A percentile compares a stretch with the other conserved stretches of the same genome.
Evolutionary conservation across 2,113 vertebrate genomes (phyloP).

Genomic region (Cavia aperea): DNA sequence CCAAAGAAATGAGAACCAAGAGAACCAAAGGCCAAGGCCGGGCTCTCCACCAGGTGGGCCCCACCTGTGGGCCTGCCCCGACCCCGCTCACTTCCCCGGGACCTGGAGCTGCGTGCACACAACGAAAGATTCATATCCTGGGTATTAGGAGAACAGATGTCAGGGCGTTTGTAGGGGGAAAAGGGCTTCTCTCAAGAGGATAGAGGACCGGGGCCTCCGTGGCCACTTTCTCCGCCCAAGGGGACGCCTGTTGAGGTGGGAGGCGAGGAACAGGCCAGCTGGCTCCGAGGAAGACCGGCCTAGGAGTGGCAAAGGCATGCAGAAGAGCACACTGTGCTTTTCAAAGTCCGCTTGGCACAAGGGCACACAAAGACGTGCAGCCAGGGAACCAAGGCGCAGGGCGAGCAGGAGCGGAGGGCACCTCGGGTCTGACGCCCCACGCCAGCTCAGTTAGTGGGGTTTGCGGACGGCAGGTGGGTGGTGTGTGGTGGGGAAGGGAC

Average conservation of each 20-base stretch:
- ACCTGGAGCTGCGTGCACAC: not conserved
- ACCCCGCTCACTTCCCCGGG: not conserved
- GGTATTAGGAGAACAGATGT: not conserved
- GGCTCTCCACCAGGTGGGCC: not conserved
- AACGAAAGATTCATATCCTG: not conserved
- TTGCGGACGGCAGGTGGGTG: not conserved
- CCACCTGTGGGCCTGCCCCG: not conserved
- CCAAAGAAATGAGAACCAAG: not conserved
- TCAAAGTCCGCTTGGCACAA: not conserved
- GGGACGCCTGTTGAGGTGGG: fast-evolving
- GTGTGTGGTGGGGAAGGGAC: not conserved
- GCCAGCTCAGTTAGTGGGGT: not conserved
- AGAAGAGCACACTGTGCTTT: not conserved
- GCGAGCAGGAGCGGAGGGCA: not conserved
- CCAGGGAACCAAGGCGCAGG: not conserved
- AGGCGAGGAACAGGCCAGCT: not conserved
- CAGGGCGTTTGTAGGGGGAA: not conserved
- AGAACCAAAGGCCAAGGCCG: not conserved
- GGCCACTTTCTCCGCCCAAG: not conserved
- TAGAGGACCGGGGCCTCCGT: not conserved
- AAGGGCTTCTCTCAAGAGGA: not conserved
- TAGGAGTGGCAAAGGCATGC: not conserved
- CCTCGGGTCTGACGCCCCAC: fast-evolving
- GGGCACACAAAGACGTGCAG: not conserved
- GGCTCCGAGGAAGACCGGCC: not conserved